A percentile compares a stretch with the other conserved stretches of the same genome.
Evolutionary conservation across 2,888 invertebrate genomes (phyloP).

Genomic region (Coronaproctus castanopsis): DNA sequence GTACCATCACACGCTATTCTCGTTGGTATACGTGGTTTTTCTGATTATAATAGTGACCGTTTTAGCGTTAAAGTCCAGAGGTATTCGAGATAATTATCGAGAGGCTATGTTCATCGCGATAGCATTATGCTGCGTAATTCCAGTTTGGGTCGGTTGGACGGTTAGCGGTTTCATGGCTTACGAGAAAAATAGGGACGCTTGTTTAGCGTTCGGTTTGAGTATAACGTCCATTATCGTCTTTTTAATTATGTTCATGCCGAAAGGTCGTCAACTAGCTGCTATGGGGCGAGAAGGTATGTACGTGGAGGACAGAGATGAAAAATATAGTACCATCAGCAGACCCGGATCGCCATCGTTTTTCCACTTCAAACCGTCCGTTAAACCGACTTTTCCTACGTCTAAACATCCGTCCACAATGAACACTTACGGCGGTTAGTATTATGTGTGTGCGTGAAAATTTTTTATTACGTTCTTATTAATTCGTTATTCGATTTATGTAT

Average conservation of each 20-base stretch:
- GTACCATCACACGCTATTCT: slow-evolving; percentile 50
- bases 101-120: slow-evolving; percentile 83
- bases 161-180: slow-evolving; percentile 58
- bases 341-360: slow-evolving; percentile 52
- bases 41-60: slow-evolving; percentile 66
- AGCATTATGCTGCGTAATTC: slow-evolving; percentile 65
- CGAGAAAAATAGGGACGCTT: slow-evolving; percentile 64
- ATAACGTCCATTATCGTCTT: slow-evolving; percentile 68
- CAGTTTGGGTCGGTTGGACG: slow-evolving; percentile 69
- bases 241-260: slow-evolving; percentile 83
- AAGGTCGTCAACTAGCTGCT: slow-evolving; percentile 75
- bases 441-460: background rate
- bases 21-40: slow-evolving; percentile 62
- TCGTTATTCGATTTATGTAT: too few species aligned
- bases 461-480: too few species aligned
- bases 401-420: slow-evolving; percentile 32
- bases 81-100: slow-evolving; percentile 79
- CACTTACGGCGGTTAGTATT: slow-evolving; percentile 24
- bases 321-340: slow-evolving; percentile 53
- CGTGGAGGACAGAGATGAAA: slow-evolving; percentile 61
- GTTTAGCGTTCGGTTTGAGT: slow-evolving; percentile 72
- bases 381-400: slow-evolving; percentile 24
- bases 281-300: slow-evolving; percentile 65
- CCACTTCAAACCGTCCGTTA: slow-evolving; percentile 76
- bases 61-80: slow-evolving; percentile 62